Evolutionary conservation across 2,888 invertebrate species (phyloP).

Genomic region (Oasisia sp.): DNA sequence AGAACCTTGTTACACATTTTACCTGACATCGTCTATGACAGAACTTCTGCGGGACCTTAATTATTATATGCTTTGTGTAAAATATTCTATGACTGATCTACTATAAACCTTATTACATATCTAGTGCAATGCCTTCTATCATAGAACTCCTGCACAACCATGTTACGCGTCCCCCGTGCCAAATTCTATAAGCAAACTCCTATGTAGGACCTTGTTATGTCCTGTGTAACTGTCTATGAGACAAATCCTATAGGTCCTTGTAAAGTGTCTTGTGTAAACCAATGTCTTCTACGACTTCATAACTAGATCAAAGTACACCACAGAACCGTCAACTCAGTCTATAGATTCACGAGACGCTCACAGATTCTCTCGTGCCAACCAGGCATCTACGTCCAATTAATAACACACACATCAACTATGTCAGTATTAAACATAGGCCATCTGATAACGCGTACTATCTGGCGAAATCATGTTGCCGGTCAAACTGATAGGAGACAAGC

Average conservation of each 20-base stretch:
- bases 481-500: background rate
- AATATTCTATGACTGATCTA: too few relatives aligned
- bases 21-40: too few relatives aligned
- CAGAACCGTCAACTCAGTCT: background rate
- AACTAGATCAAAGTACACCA: background rate
- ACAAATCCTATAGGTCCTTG: background rate
- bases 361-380: background rate
- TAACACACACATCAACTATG: conserved; percentile 3
- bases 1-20: too few relatives aligned
- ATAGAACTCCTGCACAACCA: too few relatives aligned
- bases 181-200: too few relatives aligned
- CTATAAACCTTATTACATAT: too few relatives aligned
- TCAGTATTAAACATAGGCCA: conserved; percentile 17
- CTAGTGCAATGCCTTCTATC: too few relatives aligned
- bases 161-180: too few relatives aligned
- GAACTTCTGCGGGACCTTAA: too few relatives aligned
- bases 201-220: too few relatives aligned
- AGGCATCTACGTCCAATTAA: background rate
- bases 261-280: background rate
- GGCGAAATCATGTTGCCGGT: background rate
- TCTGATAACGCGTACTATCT: background rate
- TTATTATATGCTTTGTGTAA: too few relatives aligned
- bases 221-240: background rate
- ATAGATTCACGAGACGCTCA: background rate
- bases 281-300: background rate